Evolutionary conservation across 2,113 vertebrate genomes (phyloP), one percentile per base, ranked within the genome.

Genomic region (Scophthalmus maximus): DNA sequence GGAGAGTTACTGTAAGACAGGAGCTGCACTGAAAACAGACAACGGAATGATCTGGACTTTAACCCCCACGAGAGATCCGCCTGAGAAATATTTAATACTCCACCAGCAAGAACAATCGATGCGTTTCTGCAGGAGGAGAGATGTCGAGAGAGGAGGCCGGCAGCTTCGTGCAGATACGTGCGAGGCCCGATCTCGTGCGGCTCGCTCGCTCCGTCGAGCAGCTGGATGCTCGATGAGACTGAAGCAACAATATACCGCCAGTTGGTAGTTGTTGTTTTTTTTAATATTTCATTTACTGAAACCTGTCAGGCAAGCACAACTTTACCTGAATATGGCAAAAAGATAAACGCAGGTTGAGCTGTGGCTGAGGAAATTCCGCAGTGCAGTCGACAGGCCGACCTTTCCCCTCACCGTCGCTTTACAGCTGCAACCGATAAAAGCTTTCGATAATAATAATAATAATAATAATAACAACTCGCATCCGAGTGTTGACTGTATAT

Each of bases 71-170:
- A 26, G 70, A 74, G 22, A 57, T 44, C 20, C 0, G 11, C 51
- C 73, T 82, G 36, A 85, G 65, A 79, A 76, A 76, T 85, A 77
- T 77, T 74, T 72, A 61, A 89, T 73, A 70, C 64, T 64, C 17
- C 57, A 47, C 42, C n/a, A 64, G 50, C 60, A 56, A 42, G 71
- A 69, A 66, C 58, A 68, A 80, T 83, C 83, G 42, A 84, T 89
- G 73, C 65, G 36, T 82, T 63, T 79, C 61, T 58, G 22, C 49
- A 46, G 51, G n/a, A 59, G 32, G 34, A 56, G 49, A 60, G 26
- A n/a, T n/a, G 64, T 42, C 25, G 62, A 40, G 34, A 60, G 51
- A 46, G 20, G 61, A 68, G 40, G 52, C 42, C 10, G 27, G 18
- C 57, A 57, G 42, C 50, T n/a, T 69, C 40, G 62, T 5, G 0